phyloP scores from a whole-genome alignment of 2,888 invertebrate species.

The Leptopilina drosophilae region DNA sequence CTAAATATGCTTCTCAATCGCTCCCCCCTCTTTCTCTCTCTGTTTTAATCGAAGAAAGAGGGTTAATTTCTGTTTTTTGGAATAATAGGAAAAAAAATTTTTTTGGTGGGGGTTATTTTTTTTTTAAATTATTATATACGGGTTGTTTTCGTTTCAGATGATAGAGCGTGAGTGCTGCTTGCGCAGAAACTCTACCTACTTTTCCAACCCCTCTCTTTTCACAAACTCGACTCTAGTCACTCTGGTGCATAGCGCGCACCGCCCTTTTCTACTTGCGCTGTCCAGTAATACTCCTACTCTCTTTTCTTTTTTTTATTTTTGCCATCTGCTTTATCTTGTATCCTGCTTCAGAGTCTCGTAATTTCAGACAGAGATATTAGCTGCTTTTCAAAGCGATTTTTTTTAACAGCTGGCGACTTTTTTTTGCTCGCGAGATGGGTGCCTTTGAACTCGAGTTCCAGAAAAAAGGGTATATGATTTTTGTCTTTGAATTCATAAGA shows the following conservation, averaged over 20 bases:
- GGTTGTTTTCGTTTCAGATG: not conserved
- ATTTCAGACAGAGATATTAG: slow-evolving; percentile 38
- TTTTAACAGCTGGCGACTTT: not conserved
- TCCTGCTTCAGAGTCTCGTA: slow-evolving; percentile 22
- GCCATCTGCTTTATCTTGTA: slow-evolving; percentile 20
- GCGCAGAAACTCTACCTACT: slow-evolving; percentile 60
- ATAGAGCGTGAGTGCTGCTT: slow-evolving; percentile 57
- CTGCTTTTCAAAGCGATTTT: not conserved
- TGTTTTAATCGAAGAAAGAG: not conserved
- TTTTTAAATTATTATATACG: not conserved
- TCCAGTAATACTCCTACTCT: not conserved
- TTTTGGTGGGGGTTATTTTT: not conserved
- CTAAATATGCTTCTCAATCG: no score
- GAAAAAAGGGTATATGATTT: not conserved
- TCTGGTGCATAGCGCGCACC: slow-evolving; percentile 7
- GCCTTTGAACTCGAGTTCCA: not conserved
- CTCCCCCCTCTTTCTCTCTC: not conserved
- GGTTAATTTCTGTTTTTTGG: not conserved
- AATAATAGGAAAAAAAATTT: not conserved
- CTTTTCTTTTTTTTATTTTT: not conserved
- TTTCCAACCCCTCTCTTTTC: slow-evolving; percentile 13
- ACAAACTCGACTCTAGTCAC: not conserved
- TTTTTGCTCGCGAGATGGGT: not conserved
- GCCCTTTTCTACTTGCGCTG: slow-evolving; percentile 32
- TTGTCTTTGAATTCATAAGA: slow-evolving; percentile 5